Conservation (phyloP, 2,113 vertebrate genomes). For the Paracanthobrama guichenoti region DNA sequence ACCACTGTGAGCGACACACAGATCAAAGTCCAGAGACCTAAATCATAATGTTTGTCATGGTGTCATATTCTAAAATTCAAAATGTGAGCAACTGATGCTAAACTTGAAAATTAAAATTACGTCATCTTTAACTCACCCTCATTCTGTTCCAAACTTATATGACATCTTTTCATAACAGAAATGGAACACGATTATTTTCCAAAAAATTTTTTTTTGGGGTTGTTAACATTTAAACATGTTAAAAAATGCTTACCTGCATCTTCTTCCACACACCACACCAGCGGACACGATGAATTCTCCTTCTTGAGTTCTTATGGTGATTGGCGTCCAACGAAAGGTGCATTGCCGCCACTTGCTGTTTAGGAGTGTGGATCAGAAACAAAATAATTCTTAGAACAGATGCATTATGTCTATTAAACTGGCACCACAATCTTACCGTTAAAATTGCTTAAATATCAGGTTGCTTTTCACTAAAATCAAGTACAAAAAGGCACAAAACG, state of each 20-base stretch:
- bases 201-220: neutral
- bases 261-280: neutral
- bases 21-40: neutral
- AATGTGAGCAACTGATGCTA: neutral
- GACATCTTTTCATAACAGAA: neutral
- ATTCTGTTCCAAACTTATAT: neutral
- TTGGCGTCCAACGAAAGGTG: neutral
- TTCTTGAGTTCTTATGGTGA: neutral
- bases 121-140: neutral
- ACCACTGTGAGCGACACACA: neutral
- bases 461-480: neutral
- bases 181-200: neutral
- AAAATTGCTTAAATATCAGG: neutral
- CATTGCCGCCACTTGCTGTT: too few relatives aligned
- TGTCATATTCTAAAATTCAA: neutral
- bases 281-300: neutral
- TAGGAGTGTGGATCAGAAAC: neutral
- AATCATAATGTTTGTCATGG: constrained; percentile 11
- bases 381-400: neutral
- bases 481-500: too few relatives aligned
- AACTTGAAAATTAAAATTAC: neutral
- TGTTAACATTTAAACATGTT: too few relatives aligned
- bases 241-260: neutral
- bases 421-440: neutral
- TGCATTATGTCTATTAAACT: neutral